Conservation (phyloP, 2,888 invertebrate species). For the Acanthococcus lagerstroemiae region DNA sequence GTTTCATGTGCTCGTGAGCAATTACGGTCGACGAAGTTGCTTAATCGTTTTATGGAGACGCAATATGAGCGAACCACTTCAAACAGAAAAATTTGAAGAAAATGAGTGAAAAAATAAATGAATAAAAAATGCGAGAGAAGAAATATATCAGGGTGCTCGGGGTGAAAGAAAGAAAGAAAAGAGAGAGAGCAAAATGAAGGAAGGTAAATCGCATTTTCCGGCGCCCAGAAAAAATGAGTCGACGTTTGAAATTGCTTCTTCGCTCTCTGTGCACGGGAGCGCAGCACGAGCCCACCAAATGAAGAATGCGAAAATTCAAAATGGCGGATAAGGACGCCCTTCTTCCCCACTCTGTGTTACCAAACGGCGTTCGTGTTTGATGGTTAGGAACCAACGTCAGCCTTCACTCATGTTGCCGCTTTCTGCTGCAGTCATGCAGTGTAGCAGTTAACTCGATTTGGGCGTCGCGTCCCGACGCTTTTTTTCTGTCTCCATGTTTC, state of each 20-base stretch:
- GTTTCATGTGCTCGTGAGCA: no score
- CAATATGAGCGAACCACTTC: no score
- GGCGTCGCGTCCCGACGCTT: neutral
- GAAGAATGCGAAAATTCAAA: conserved; percentile 28
- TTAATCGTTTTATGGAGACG: no score
- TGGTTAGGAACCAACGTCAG: neutral
- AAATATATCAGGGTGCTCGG: neutral
- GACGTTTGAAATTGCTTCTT: neutral
- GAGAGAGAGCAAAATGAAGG: no score
- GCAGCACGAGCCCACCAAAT: conserved; percentile 11
- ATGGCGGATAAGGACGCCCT: conserved; percentile 18
- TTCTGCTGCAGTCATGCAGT: no score
- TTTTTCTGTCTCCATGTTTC: neutral
- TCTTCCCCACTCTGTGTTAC: neutral
- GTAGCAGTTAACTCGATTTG: no score
- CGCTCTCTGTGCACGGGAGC: neutral
- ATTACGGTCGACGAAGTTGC: no score
- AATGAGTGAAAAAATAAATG: no score
- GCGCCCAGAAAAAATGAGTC: neutral
- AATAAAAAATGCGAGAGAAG: neutral
- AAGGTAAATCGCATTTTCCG: conserved; percentile 8
- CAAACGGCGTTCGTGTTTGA: neutral
- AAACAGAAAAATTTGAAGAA: no score
- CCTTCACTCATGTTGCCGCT: no score
- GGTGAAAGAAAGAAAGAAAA: no score